Base-by-base conservation (phyloP, 2,888 invertebrate species). In the Achlya flavicornis region DNA sequence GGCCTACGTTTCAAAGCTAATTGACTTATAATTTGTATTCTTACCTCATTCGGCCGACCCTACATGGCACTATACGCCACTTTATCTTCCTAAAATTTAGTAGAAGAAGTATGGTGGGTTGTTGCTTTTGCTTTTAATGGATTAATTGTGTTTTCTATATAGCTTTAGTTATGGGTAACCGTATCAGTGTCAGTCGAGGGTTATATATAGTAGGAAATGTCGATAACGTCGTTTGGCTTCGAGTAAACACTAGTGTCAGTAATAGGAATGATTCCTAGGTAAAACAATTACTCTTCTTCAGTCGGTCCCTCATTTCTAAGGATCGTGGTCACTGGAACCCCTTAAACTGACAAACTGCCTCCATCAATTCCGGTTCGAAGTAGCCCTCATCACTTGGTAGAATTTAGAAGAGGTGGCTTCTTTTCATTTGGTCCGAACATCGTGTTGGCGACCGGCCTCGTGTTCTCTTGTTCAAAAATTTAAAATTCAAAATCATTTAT, bases 11-110 rank as follows among this genome's bases (percentile, higher is more conserved):
- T 48, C 14, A 6, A 16, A 14, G 46, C 0, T 16, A 59, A 59
- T 59, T 59, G 38, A 60, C 26, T 26, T 16, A 43, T 41, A 60
- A 41, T 60, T 26, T 26, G 19, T 38, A 60, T 60, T 41, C 59
- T 38, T 4, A 43, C 16, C 41, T 26, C 59, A 14, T 60, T 26
- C 41, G 60, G 19, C 41, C 53, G 19, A 10, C 19, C 0, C 7
- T 53, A 53, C 53, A 19, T 19, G 10, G 19, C 11, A 35, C 43
- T 19, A 60, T 41, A 60, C 41, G 26, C 41, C 26, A 43, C 26
- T 41, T 60, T 33, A 60, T 60, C 60, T 60, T 60, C 19, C 41
- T 41, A 26, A 43, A 60, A 60, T 41, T 43, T 4, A 43, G 35
- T 35, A 19, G 53, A 8, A 58, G 35, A 35, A n/a, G 19, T 19